Evolutionary conservation across 2,797 vertebrate species (phyloP).

Genomic region (Scolopax bukidnonensis): DNA sequence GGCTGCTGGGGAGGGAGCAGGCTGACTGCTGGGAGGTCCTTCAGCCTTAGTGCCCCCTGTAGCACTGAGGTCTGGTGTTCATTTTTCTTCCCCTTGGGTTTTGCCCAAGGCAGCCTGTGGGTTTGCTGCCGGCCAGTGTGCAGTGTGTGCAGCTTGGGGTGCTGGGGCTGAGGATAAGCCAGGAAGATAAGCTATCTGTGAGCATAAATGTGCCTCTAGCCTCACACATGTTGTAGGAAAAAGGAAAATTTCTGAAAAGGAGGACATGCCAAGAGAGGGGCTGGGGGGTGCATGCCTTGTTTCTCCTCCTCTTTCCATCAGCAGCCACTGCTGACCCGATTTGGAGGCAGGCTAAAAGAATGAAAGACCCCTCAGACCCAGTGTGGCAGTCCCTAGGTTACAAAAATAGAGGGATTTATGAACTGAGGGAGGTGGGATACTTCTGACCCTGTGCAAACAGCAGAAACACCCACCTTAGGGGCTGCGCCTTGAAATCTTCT

Average conservation of each 20-base stretch:
- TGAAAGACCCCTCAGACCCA: background rate
- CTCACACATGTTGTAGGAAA: background rate
- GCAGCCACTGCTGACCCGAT: background rate
- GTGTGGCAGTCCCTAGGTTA: background rate
- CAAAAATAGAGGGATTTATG: background rate
- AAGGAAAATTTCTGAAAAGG: background rate
- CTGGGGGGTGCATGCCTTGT: background rate
- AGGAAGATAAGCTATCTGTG: background rate
- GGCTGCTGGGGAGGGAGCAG: background rate
- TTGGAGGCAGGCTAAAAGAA: background rate
- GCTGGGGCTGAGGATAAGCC: background rate
- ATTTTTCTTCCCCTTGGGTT: background rate
- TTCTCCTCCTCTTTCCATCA: background rate
- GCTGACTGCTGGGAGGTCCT: background rate
- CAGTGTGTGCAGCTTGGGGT: accelerated
- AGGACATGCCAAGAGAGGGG: accelerated
- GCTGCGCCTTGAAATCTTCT: background rate
- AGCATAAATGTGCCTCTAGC: background rate
- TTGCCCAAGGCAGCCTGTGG: background rate
- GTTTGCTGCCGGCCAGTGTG: background rate
- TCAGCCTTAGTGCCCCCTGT: background rate
- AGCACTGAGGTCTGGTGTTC: background rate
- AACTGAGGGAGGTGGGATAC: accelerated
- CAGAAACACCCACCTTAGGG: background rate
- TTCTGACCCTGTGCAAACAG: background rate